Base-by-base conservation (phyloP, 2,797 vertebrate species). In the Dromococcyx pavoninus region DNA sequence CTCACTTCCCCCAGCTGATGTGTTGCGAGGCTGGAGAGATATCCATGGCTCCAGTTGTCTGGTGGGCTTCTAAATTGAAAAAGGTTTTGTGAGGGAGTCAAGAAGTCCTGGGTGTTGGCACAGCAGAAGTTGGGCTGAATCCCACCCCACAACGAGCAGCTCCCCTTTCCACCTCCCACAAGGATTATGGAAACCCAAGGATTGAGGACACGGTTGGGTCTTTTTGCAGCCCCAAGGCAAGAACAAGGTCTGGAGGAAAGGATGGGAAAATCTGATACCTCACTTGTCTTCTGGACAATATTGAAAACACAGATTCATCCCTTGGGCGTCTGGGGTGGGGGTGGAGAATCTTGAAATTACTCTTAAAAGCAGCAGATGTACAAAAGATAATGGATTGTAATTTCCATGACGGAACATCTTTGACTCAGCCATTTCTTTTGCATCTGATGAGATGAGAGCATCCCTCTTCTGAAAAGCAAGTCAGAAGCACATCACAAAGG, bases 201-300 rank as follows among this genome's bases (percentile, higher is more conserved):
- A 15, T 17, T 21, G 53, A 71, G 43, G n/a, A 18, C 2, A 0
- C 1, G 9, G 25, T 9, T 43, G 89, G 64, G 67, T 57, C 64
- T 75, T 58, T 46, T 24, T 58, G 53, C 65, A 50, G 69, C 48
- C 37, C 58, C 57, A 17, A 0, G 0, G 6, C 17, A 28, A 67
- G 66, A 64, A 4, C 11, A 17, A 33, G 54, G 58, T 8, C 41
- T 1, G 0, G 27, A 41, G 43, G 17, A 33, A 57, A 71, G 27
- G 39, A 8, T 25, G 56, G 0, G 22, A 17, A 35, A 75, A 24
- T 10, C 0, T 1, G 13, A 22, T 24, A 14, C 2, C 9, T 2
- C 1, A 0, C 25, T 43, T 58, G 57, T 67, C 35, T 10, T 54
- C 4, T 14, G 53, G 30, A 7, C 51, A n/a, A 15, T 13, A 25